These are phyloP conservation scores for Hypotaenidia philippensis DNA, from an alignment of 2,797 vertebrate genomes.

Conservation along the genomic window DNA sequence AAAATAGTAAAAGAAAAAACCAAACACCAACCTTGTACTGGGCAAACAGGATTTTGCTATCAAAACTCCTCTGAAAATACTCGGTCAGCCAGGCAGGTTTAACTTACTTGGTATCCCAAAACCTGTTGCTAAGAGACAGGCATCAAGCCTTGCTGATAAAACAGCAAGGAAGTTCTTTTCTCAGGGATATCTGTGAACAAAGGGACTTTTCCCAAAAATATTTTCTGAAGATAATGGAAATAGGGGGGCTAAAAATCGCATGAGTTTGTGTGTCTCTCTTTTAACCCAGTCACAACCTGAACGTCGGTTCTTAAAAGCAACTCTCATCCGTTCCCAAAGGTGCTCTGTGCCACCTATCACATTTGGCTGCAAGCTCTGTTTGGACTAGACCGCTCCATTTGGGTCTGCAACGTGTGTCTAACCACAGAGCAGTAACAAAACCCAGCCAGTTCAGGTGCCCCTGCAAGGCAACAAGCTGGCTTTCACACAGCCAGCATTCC, in stretches of 20 bases:
- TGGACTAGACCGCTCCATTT: neutral
- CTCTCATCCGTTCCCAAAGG: neutral
- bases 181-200: neutral
- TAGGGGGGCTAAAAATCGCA: neutral
- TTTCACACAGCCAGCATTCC: conserved; percentile 6
- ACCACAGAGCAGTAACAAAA: neutral
- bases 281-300: neutral
- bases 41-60: neutral
- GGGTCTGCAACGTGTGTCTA: neutral
- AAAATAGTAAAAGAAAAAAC: neutral
- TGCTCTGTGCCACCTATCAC: neutral
- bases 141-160: neutral
- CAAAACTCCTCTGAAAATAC: neutral
- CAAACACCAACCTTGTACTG: neutral
- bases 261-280: neutral
- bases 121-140: neutral
- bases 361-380: neutral
- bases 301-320: neutral
- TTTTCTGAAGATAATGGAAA: neutral
- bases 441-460: neutral
- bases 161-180: neutral
- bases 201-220: neutral
- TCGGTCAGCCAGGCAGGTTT: neutral
- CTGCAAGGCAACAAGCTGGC: neutral
- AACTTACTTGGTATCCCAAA: neutral